A percentile compares a stretch with the other conserved stretches of the same genome.
phyloP scores from a whole-genome alignment of 2,113 vertebrate species.

The Cinclus cinclus region DNA sequence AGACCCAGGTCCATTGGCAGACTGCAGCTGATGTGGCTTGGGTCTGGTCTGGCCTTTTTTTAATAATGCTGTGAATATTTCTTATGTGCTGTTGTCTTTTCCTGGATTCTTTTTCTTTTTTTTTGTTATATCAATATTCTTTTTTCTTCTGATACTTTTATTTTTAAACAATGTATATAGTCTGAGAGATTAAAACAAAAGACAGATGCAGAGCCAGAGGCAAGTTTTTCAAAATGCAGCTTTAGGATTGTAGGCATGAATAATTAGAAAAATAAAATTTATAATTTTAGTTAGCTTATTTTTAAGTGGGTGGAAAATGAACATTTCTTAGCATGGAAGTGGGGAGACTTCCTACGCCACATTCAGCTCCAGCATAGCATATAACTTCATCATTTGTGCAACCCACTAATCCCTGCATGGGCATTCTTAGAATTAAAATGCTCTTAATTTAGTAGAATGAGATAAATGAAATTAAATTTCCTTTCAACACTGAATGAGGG shows the following conservation, averaged over 20 bases:
- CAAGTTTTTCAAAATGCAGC: neutral
- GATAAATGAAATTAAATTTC: slow-evolving; percentile 24
- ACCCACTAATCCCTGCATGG: neutral
- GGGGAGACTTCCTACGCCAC: neutral
- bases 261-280: neutral
- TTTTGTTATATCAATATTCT: neutral
- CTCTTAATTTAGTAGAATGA: slow-evolving; percentile 14
- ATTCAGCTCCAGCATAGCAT: neutral
- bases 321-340: neutral
- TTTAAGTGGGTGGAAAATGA: neutral
- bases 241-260: neutral
- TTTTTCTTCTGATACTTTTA: neutral
- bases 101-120: neutral
- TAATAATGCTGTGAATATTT: neutral
- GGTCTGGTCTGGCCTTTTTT: neutral
- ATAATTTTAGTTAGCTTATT: neutral
- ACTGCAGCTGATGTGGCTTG: neutral
- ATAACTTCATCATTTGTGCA: neutral
- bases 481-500: neutral
- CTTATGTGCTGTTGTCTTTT: neutral
- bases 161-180: neutral
- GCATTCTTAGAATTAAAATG: slow-evolving; percentile 11
- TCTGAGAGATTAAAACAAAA: neutral
- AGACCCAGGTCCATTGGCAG: neutral
- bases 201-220: neutral